phyloP scores from a whole-genome alignment of 2,113 vertebrate species.

The Xenopus borealis region DNA sequence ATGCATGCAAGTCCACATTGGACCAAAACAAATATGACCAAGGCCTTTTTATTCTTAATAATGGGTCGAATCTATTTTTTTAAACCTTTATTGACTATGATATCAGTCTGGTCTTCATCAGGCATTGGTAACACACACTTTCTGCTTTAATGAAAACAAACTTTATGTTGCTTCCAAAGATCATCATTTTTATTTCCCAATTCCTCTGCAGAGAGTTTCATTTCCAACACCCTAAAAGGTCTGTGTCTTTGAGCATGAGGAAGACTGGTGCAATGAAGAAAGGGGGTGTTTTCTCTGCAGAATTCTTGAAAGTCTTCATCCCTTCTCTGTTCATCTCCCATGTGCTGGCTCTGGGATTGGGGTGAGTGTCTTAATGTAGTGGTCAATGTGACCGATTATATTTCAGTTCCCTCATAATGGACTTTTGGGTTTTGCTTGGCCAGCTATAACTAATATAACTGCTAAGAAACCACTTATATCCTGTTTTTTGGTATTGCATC shows the following conservation, averaged over 20 bases:
- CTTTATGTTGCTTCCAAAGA: too few species aligned
- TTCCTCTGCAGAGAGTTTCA: slow-evolving; percentile 84
- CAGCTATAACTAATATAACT: too few species aligned
- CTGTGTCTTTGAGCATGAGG: slow-evolving; percentile 91
- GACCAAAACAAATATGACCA: too few species aligned
- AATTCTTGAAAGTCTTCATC: slow-evolving; percentile 95
- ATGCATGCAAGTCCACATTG: too few species aligned
- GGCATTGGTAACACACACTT: too few species aligned
- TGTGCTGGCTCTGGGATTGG: slow-evolving; percentile 89
- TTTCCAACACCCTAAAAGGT: slow-evolving; percentile 89
- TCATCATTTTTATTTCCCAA: not conserved
- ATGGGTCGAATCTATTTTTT: too few species aligned
- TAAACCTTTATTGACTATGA: too few species aligned
- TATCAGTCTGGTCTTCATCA: too few species aligned
- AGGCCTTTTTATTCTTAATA: too few species aligned
- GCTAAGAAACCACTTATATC: too few species aligned
- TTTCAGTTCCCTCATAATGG: not conserved
- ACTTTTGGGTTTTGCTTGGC: slow-evolving; percentile 10
- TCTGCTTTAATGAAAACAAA: too few species aligned
- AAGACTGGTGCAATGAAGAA: slow-evolving; percentile 97
- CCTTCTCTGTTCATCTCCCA: slow-evolving; percentile 94
- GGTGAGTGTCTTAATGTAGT: slow-evolving; percentile 68
- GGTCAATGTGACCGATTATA: not conserved
- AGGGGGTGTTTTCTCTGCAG: slow-evolving; percentile 93
- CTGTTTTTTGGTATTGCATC: too few species aligned